Conservation (phyloP, 1,140 invertebrate genomes). For the Triops cancriformis region DNA sequence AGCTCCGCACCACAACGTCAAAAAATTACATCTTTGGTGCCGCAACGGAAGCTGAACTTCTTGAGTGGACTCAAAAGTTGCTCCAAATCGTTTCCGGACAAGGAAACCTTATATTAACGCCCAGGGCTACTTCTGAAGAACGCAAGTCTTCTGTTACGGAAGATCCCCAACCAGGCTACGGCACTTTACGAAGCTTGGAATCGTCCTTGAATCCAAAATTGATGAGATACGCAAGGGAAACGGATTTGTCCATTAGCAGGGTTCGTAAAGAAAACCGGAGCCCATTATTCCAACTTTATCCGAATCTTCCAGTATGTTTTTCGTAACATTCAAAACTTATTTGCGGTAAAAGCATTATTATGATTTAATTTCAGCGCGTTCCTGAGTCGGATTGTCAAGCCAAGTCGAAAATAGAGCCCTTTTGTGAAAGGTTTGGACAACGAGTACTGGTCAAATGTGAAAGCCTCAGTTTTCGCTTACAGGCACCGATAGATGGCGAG, state of each 20-base stretch:
- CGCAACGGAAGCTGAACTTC: conserved; percentile 72
- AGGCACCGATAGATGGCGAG: conserved; percentile 66
- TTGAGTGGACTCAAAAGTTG: conserved; percentile 68
- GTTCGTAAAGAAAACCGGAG: conserved; percentile 65
- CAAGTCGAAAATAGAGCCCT: conserved; percentile 50
- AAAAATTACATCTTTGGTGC: conserved; percentile 78
- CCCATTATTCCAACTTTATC: conserved; percentile 58
- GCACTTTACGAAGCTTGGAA: conserved; percentile 73
- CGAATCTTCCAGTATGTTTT: conserved; percentile 49
- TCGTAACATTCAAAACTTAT: not conserved
- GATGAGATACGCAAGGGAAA: conserved; percentile 81
- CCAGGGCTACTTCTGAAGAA: conserved; percentile 1
- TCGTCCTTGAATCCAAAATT: conserved; percentile 84
- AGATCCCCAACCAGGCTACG: conserved; percentile 40
- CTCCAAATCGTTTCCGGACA: conserved; percentile 51
- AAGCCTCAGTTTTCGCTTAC: conserved; percentile 67
- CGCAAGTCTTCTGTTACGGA: conserved; percentile 19
- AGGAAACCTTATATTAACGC: not conserved
- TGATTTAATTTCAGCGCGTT: conserved; percentile 33
- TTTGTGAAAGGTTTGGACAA: conserved; percentile 74
- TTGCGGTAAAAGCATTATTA: conserved; percentile 27
- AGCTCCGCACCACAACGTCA: conserved; percentile 70
- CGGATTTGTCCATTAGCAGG: conserved; percentile 70
- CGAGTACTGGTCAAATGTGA: conserved; percentile 73
- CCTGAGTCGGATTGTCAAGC: conserved; percentile 33